Evolutionary conservation across 2,113 vertebrate genomes (phyloP).

Genomic region (Phylloscopus trochiloides): DNA sequence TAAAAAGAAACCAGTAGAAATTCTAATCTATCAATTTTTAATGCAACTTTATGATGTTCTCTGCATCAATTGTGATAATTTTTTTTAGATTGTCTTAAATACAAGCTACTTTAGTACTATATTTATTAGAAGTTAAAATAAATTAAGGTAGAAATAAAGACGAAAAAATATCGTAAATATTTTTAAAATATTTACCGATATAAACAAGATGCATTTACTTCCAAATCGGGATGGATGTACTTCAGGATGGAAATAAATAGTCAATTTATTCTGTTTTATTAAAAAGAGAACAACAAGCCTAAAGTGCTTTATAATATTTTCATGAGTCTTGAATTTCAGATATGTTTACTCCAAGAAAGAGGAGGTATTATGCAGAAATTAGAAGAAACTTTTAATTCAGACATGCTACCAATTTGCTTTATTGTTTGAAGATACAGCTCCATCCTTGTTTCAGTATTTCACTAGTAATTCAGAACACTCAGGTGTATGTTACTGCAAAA

Average conservation of each 20-base stretch:
- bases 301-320: neutral
- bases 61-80: neutral
- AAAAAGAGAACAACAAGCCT: neutral
- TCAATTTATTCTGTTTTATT: neutral
- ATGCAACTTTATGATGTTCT: neutral
- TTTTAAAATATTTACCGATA: neutral
- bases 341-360: neutral
- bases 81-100: neutral
- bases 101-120: neutral
- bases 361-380: neutral
- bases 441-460: neutral
- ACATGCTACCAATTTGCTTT: neutral
- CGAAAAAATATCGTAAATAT: neutral
- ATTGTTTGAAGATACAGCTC: neutral
- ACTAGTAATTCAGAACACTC: neutral
- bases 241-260: neutral
- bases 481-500: neutral
- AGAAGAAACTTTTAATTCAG: neutral
- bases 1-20: neutral
- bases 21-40: neutral
- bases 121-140: neutral
- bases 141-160: neutral
- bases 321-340: neutral
- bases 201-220: neutral
- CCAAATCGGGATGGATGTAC: neutral